These are phyloP conservation scores for Esox lucius DNA, from an alignment of 2,797 vertebrate genomes.

Conservation along the genomic window DNA sequence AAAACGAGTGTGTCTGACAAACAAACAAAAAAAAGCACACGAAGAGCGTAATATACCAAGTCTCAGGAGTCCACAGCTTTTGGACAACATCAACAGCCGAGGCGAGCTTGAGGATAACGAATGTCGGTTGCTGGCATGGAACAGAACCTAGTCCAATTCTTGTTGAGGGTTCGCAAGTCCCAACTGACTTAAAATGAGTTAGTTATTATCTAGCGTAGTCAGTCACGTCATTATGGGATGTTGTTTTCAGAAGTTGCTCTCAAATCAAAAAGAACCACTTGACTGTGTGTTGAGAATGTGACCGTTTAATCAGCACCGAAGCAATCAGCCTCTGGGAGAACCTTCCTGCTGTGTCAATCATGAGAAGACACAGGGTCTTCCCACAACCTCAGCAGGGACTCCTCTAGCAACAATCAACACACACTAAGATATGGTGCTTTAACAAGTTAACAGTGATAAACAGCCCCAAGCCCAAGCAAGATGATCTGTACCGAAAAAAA, in stretches of 20 bases:
- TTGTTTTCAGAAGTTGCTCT: background rate
- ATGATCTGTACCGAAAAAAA: background rate
- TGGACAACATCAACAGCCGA: background rate
- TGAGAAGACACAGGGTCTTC: background rate
- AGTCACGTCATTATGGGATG: no score
- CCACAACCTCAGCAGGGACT: background rate
- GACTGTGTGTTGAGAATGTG: conserved; percentile 1
- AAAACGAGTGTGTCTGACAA: background rate
- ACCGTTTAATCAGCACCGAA: background rate
- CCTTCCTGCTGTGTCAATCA: background rate
- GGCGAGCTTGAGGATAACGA: no score
- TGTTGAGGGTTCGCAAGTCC: no score
- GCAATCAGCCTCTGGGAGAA: background rate
- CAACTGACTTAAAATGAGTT: no score
- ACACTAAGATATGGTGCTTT: background rate
- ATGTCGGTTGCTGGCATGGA: no score
- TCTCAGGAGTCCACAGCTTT: background rate
- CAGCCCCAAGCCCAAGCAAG: conserved; percentile 9
- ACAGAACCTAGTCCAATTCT: no score
- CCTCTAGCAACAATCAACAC: background rate
- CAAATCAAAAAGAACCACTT: background rate
- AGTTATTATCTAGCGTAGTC: no score
- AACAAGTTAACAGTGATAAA: conserved; percentile 2
- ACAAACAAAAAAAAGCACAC: background rate
- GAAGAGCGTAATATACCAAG: background rate